Conservation (phyloP, 2,888 invertebrate genomes). For the Bugula neritina region DNA sequence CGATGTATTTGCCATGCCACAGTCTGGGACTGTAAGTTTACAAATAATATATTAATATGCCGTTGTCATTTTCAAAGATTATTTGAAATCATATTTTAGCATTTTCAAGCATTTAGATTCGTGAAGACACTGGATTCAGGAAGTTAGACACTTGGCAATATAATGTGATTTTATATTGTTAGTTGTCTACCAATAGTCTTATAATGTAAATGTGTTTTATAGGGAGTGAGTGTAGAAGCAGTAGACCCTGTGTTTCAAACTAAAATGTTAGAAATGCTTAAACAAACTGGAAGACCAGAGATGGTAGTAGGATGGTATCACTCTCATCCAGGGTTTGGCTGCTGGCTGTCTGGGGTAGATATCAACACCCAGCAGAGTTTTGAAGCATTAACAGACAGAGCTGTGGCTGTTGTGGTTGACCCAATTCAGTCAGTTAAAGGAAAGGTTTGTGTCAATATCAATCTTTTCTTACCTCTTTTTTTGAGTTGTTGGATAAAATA, state of each 20-base stretch:
- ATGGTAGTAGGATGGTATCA: slow-evolving; percentile 99
- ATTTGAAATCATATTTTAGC: too few relatives aligned
- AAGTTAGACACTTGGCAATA: too few relatives aligned
- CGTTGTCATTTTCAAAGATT: too few relatives aligned
- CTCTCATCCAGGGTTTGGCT: slow-evolving; percentile 99
- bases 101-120: too few relatives aligned
- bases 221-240: slow-evolving; percentile 96
- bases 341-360: slow-evolving; percentile 97
- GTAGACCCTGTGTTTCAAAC: slow-evolving; percentile 99
- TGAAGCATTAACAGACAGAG: slow-evolving; percentile 93
- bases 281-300: slow-evolving; percentile 96
- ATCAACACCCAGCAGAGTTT: slow-evolving; percentile 99
- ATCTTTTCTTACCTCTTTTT: too few relatives aligned
- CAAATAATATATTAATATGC: too few relatives aligned
- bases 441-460: slow-evolving; percentile 43
- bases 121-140: too few relatives aligned
- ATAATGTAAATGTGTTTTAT: too few relatives aligned
- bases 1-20: slow-evolving; percentile 99
- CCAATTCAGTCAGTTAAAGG: slow-evolving; percentile 99
- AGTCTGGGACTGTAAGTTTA: slow-evolving; percentile 71
- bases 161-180: too few relatives aligned
- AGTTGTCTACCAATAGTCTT: too few relatives aligned
- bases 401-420: slow-evolving; percentile 98
- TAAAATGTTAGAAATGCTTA: slow-evolving; percentile 95
- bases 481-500: too few relatives aligned